Base-by-base conservation (phyloP, 2,113 vertebrate species). In the Empidonax traillii region DNA sequence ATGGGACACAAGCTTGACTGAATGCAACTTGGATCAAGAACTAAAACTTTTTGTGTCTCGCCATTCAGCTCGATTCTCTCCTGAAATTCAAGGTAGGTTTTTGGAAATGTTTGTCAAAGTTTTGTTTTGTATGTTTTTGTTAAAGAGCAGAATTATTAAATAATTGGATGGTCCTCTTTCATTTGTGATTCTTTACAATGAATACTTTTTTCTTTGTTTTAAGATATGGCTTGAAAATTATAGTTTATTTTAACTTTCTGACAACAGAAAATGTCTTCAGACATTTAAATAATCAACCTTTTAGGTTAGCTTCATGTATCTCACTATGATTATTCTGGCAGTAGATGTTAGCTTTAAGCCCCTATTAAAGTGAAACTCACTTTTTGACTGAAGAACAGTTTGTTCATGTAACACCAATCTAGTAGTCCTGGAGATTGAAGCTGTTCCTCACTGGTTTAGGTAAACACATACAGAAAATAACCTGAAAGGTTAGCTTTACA, bases 11-110 rank as follows among this genome's bases (percentile, higher is more conserved):
- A 99, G 98, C 94, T 98, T 99, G 56, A 98, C 98, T 9, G 98
- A 99, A 96, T 99, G 99, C 97, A 99, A 99, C 98, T 97, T 99
- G 98, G 99, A 99, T 97, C 98, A 99, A 97, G 99, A 99, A 95
- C 98, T 99, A 55, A 99, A 99, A 96, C 98, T 99, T 88, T 99
- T 99, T 90, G 99, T 99, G 83, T 99, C 99, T 73, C 98, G 99
- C 95, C 99, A 99, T 96, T 99, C 99, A 6, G 99, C 99, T 77
- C 98, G 99, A 87, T 99, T 99, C 96, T 99, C 99, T 95, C 98
- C 99, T 81, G 99, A 99, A 80, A 98, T 99, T 77, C 98, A 96
- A 99, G 99, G 99, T 99, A 98, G 98, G 98, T 41, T 37, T 94
- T 87, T 82, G 41, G 51, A 74, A 93, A 56, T 59, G 35, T 68